Evolutionary conservation across 2,113 vertebrate genomes (phyloP).

Genomic region (Orthochromis malagaraziensis): DNA sequence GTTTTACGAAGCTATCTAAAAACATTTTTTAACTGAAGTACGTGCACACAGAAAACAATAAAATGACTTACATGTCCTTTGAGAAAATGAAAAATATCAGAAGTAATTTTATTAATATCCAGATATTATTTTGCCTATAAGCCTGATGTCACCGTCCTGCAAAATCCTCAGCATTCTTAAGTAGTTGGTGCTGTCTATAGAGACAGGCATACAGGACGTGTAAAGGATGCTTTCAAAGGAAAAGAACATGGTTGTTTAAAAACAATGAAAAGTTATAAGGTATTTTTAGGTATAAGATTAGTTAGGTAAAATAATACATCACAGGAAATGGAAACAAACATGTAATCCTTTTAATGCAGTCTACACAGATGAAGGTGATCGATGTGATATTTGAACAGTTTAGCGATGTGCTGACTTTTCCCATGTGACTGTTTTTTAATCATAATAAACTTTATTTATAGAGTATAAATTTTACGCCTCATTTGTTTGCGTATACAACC

Average conservation of each 20-base stretch:
- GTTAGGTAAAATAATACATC: not conserved
- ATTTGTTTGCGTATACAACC: not conserved
- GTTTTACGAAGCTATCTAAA: not conserved
- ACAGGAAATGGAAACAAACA: not conserved
- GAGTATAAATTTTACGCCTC: not conserved
- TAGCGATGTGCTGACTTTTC: not conserved
- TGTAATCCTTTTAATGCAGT: not conserved
- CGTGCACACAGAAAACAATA: not conserved
- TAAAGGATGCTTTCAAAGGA: not conserved
- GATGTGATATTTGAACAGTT: not conserved
- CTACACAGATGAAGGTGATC: not conserved
- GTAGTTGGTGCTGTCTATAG: not conserved
- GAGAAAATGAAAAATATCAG: not conserved
- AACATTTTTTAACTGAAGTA: not conserved
- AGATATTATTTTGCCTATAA: not conserved
- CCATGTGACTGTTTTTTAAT: not conserved
- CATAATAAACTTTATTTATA: not conserved
- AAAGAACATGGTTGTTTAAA: not conserved
- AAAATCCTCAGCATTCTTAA: not conserved
- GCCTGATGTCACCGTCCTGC: not conserved
- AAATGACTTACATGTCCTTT: rapidly evolving
- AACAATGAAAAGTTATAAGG: not conserved
- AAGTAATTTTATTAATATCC: not conserved
- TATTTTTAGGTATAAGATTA: not conserved
- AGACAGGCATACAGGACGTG: not conserved